Conservation (phyloP, 2,113 vertebrate species). For the Trogon melanurus region DNA sequence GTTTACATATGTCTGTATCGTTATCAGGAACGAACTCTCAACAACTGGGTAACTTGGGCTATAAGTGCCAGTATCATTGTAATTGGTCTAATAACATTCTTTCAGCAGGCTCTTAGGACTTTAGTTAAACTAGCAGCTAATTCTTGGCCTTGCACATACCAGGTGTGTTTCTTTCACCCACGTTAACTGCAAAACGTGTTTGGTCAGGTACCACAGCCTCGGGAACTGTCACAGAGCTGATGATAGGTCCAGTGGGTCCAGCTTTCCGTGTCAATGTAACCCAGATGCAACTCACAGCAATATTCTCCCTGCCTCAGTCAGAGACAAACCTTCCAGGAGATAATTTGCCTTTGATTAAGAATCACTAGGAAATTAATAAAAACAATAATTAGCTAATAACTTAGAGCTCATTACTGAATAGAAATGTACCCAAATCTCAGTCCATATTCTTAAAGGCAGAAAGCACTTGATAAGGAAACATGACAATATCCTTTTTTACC, state of each 20-base stretch:
- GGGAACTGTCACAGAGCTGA: neutral
- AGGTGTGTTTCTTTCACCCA: neutral
- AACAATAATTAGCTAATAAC: slow-evolving; percentile 34
- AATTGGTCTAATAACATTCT: neutral
- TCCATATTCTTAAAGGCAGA: neutral
- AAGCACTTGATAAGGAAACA: neutral
- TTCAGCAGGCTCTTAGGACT: neutral
- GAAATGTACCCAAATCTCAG: neutral
- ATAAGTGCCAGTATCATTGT: neutral
- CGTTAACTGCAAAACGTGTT: accelerated
- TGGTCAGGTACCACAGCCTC: neutral
- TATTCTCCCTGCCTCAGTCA: neutral
- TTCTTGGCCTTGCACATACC: neutral
- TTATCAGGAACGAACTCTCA: neutral
- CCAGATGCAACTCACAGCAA: neutral
- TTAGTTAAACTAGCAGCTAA: neutral
- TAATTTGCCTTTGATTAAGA: slow-evolving; percentile 50
- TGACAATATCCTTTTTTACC: neutral
- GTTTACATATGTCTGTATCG: neutral
- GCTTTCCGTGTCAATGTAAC: neutral
- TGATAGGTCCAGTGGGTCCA: neutral
- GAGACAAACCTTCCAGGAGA: neutral
- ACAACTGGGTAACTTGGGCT: neutral
- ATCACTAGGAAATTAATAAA: slow-evolving; percentile 37
- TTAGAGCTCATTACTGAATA: neutral